Base-by-base conservation (phyloP, 2,888 invertebrate species). In the Tineola bisselliella region DNA sequence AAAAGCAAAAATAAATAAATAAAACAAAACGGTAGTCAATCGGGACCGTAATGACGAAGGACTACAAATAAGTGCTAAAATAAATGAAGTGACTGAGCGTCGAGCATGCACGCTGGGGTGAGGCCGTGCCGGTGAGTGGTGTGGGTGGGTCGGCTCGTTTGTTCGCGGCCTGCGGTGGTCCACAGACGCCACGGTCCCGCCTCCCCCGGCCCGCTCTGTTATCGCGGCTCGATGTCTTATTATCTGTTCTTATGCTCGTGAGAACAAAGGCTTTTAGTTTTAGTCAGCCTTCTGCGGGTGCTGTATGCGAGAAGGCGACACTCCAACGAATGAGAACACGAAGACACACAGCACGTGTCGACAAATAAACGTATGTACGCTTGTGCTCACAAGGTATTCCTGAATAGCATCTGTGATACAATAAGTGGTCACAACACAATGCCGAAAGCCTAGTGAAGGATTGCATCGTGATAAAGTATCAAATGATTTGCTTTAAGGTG, bases 241-340 rank as follows among this genome's bases (percentile, higher is more conserved):
- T 77, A 84, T 81, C 82, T 78, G 71, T 80, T 81, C 72, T 68
- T 77, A 87, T 86, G 87, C 88, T 84, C 83, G 88, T 88, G 88
- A 87, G 80, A 84, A 84, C 79, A 83, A 82, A 87, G 88, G 88
- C 84, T 84, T 88, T 87, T 84, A 81, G 73, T 62, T 71, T 72
- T 75, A 70, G 77, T 89, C 90, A 90, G 89, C 92, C 92, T 92
- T 92, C 92, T 90, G 92, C 92, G 90, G 91, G 89, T 92, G 92
- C 92, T 92, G 92, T 92, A 92, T 89, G 88, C 89, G 92, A 92
- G 92, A 92, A 92, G 92, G 92, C 91, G 91, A 91, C 92, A 88
- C 90, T 88, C 88, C 87, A 77, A 81, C 71, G 72, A 76, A 83
- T 81, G 77, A 79, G 72, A 80, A 82, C 83, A 79, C 84, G 80